Evolutionary conservation across 2,797 vertebrate genomes (phyloP).

Genomic region (Enteromius argenteus): DNA sequence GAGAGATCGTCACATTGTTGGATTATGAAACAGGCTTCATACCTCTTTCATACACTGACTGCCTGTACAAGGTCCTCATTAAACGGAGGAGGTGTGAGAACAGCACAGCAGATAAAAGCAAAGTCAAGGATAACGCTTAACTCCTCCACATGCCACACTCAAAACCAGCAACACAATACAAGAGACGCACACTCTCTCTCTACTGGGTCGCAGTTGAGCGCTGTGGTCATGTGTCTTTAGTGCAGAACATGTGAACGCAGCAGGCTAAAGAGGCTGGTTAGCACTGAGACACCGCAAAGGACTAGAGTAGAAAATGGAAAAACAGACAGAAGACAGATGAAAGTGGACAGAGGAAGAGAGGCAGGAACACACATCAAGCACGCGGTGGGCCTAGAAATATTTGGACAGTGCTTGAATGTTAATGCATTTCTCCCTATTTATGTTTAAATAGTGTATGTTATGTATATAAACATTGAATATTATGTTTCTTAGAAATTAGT

Average conservation of each 20-base stretch:
- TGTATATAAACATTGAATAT: too few species aligned
- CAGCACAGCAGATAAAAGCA: conserved; percentile 37
- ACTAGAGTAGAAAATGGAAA: conserved; percentile 50
- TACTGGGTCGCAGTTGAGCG: not conserved
- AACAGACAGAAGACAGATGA: conserved; percentile 47
- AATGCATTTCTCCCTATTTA: not conserved
- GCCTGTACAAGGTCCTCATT: conserved; percentile 23
- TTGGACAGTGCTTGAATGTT: not conserved
- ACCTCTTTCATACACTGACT: conserved; percentile 42
- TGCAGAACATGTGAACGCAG: conserved; percentile 35
- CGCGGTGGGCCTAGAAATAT: not conserved
- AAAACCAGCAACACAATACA: conserved; percentile 43
- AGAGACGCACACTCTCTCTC: conserved; percentile 20
- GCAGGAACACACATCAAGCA: not conserved
- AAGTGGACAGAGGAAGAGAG: conserved; percentile 28
- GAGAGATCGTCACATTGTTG: conserved; percentile 35
- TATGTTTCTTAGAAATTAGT: not conserved
- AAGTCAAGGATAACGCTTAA: conserved; percentile 50
- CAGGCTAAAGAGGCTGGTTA: conserved; percentile 16
- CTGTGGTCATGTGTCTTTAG: conserved; percentile 30
- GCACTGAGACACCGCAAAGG: not conserved
- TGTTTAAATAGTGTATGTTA: too few species aligned
- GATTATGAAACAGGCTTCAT: conserved; percentile 35
- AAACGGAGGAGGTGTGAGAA: conserved; percentile 36
- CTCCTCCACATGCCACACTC: conserved; percentile 49